Base-by-base conservation (phyloP, 2,888 invertebrate species). In the Tryphoninae sp. region DNA sequence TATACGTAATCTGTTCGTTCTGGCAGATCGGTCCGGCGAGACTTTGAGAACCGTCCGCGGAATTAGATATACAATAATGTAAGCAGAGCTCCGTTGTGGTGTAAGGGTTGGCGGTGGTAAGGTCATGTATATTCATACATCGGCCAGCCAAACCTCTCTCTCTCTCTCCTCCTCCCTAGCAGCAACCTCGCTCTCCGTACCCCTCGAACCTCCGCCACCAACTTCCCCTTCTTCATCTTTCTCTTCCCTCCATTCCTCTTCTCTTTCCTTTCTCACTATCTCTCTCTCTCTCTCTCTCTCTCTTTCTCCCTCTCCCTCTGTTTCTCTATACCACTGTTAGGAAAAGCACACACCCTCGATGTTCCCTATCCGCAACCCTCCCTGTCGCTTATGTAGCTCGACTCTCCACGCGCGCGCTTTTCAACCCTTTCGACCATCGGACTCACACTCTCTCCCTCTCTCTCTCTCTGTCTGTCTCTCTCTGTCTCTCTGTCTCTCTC, bases 171-270 rank as follows among this genome's bases (percentile, higher is more conserved):
- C 86, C 81, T 84, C 85, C 76, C 83, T 83, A 84, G 82, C 86
- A 86, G 84, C 85, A 87, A 86, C 83, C 82, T 87, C 80, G 86
- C 83, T 87, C 81, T 86, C 80, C 74, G 33, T 6, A 59, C 78
- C 82, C 92, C 92, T 90, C 91, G 90, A 88, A 90, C 90, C 88
- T 88, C 68, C 93, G 94, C 93, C 93, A 94, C 94, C 93, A 91
- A 89, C 86, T 87, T 86, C 88, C 85, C 86, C 87, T 88, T 81
- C 86, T 49, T 87, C 85, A 81, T 85, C 88, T 86, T 87, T 83
- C 85, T 85, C 86, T 81, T 84, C 85, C 77, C 83, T 83, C 85
- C 82, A 86, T 86, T 84, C 85, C 87, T 86, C 83, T 82, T 87
- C 81, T 86, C 83, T 87, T 81, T 86, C 80, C 74, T 85, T 85